Evolutionary conservation across 2,113 vertebrate genomes (phyloP).

Genomic region (Bambusicola thoracicus): DNA sequence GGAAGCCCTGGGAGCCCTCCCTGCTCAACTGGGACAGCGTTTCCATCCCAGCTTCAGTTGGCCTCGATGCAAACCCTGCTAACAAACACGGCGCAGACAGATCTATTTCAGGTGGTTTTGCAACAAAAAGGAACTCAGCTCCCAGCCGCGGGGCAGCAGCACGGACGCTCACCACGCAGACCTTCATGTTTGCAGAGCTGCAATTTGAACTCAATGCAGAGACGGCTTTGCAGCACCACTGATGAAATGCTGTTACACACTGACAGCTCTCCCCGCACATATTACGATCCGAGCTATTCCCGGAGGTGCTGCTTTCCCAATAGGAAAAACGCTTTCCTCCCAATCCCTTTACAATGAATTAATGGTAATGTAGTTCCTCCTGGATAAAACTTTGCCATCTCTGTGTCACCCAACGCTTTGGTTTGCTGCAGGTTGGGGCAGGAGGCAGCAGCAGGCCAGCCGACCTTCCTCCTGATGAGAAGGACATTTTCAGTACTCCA

Average conservation of each 20-base stretch:
- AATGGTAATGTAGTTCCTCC: background rate
- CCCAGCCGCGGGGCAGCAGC: slow-evolving; percentile 20
- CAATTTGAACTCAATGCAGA: background rate
- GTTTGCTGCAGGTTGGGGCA: background rate
- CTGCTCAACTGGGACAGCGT: background rate
- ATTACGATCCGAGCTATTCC: background rate
- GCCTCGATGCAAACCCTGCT: background rate
- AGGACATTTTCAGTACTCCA: background rate
- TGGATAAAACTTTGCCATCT: background rate
- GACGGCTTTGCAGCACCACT: background rate
- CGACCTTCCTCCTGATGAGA: background rate
- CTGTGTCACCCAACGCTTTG: background rate
- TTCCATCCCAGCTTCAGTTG: background rate
- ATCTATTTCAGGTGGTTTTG: slow-evolving; percentile 40
- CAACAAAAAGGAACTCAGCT: background rate
- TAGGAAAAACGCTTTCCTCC: background rate
- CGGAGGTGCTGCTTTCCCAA: background rate
- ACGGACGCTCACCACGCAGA: background rate
- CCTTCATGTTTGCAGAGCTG: background rate
- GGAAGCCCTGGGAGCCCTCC: background rate
- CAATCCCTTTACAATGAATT: background rate
- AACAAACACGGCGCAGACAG: background rate
- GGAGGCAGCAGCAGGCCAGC: background rate
- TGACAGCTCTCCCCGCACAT: slow-evolving; percentile 26
- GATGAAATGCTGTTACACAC: background rate